A percentile compares a stretch with the other conserved stretches of the same genome.
Conservation (phyloP, 92 coral and sea anemone genomes). For the Phenganax stokvisi region DNA sequence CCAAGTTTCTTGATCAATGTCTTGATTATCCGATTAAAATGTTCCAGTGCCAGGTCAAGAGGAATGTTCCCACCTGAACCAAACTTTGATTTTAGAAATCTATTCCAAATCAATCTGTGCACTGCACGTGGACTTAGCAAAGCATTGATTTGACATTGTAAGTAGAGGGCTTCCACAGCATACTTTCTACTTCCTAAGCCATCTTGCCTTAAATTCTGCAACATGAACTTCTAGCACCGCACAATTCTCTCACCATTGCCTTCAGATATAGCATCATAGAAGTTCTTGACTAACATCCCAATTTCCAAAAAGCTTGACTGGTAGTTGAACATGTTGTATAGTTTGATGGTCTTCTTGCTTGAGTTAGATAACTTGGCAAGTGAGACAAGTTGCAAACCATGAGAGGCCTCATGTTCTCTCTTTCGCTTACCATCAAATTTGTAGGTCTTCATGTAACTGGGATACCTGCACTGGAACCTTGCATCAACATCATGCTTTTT, state of each 20-base stretch:
- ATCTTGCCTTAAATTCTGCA: not conserved
- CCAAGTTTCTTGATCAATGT: slow-evolving; percentile 11
- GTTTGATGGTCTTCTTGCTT: not conserved
- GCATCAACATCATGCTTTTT: not conserved
- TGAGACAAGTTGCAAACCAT: slow-evolving; percentile 14
- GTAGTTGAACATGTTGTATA: slow-evolving; percentile 12
- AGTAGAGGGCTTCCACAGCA: slow-evolving; percentile 5
- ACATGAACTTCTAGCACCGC: slow-evolving; percentile 10
- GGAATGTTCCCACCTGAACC: slow-evolving; percentile 4
- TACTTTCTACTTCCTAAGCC: slow-evolving; percentile 3
- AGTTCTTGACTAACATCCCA: not conserved
- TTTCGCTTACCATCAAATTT: slow-evolving; percentile 10
- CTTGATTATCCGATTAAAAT: slow-evolving; percentile 8
- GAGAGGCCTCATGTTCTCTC: slow-evolving; percentile 21
- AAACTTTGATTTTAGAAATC: not conserved
- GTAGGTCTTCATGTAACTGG: slow-evolving; percentile 9
- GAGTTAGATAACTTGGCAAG: not conserved
- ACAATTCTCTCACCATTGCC: not conserved
- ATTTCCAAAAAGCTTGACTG: slow-evolving; percentile 16
- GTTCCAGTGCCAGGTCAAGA: not conserved
- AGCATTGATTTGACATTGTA: not conserved
- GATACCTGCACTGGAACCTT: slow-evolving; percentile 13
- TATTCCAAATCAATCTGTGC: not conserved
- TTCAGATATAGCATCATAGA: slow-evolving; percentile 12
- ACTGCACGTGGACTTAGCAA: not conserved